Percentiles rank a stretch among this genome's conserved stretches.
phyloP scores from a whole-genome alignment of 2,113 vertebrate species.

The Alethe castanea region DNA sequence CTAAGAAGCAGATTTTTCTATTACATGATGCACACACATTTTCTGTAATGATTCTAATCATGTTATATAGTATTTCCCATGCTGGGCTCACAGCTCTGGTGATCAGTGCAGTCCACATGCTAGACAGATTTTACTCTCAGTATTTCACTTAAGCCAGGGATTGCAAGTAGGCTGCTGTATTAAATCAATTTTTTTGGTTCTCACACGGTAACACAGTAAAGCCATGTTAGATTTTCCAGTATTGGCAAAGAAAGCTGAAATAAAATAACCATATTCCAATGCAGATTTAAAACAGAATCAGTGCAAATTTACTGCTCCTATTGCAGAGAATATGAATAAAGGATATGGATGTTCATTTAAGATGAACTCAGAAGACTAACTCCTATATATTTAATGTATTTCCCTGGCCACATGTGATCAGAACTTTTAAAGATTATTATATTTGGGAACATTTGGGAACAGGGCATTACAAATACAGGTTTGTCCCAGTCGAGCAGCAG shows the following conservation, averaged over 20 bases:
- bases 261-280: background rate
- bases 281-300: background rate
- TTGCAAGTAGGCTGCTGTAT: background rate
- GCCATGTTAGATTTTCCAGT: conserved; percentile 1
- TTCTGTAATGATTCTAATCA: background rate
- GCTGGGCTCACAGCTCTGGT: background rate
- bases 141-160: conserved; percentile 14
- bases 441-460: background rate
- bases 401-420: background rate
- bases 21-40: background rate
- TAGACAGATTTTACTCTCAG: background rate
- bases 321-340: background rate
- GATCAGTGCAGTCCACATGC: background rate
- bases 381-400: background rate
- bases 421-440: background rate
- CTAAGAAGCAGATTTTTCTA: background rate
- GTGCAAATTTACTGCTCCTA: background rate
- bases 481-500: background rate
- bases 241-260: conserved; percentile 31
- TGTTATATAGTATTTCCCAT: background rate
- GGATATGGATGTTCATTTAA: background rate
- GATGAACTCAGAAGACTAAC: background rate
- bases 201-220: background rate
- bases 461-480: background rate
- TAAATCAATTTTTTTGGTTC: conserved; percentile 42